Evolutionary conservation across 2,113 vertebrate species (phyloP).

Genomic region (Calonectris borealis): DNA sequence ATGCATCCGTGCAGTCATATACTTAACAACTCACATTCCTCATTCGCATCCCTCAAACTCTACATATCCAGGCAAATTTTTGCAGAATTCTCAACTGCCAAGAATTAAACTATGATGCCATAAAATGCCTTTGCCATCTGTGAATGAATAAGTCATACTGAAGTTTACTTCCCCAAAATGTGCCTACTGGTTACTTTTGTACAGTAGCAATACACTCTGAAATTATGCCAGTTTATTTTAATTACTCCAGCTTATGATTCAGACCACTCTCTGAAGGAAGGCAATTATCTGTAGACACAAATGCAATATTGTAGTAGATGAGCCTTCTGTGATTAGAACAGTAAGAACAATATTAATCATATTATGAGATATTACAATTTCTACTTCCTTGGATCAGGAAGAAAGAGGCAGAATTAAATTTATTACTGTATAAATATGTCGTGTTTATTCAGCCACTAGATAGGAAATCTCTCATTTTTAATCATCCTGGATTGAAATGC

Average conservation of each 20-base stretch:
- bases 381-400: conserved; percentile 22
- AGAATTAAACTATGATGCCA: background rate
- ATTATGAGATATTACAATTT: conserved; percentile 56
- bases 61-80: background rate
- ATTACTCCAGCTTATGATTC: conserved; percentile 65
- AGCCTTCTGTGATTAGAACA: conserved; percentile 61
- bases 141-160: conserved; percentile 28
- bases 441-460: conserved; percentile 49
- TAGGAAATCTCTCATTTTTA: conserved; percentile 15
- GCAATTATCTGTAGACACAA: conserved; percentile 70
- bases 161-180: conserved; percentile 38
- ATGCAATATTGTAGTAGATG: conserved; percentile 63
- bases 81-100: background rate
- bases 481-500: conserved; percentile 22
- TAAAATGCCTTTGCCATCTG: conserved; percentile 47
- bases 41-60: background rate
- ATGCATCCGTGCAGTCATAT: background rate
- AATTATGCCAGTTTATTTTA: conserved; percentile 69
- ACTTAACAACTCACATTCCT: background rate
- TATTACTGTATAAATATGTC: conserved; percentile 51
- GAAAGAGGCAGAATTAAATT: conserved; percentile 37
- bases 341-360: conserved; percentile 71
- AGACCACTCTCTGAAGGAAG: conserved; percentile 56
- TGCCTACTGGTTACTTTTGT: conserved; percentile 43
- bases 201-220: conserved; percentile 41